Evolutionary conservation across 1,140 invertebrate genomes (phyloP).

Genomic region (Ceratina australensis): DNA sequence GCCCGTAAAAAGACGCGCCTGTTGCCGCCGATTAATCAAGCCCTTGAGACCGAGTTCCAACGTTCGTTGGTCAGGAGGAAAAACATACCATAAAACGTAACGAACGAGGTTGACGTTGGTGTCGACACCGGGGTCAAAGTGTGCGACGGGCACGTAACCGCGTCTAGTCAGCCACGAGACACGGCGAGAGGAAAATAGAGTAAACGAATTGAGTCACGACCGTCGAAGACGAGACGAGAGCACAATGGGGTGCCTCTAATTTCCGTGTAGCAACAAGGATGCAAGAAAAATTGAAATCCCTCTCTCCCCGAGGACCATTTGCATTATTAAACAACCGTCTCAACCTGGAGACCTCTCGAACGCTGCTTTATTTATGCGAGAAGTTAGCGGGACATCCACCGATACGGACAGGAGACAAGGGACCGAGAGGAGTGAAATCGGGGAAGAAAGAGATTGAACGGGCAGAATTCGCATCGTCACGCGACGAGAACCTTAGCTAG

Average conservation of each 20-base stretch:
- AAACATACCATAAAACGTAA: slow-evolving; percentile 12
- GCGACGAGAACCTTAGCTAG: slow-evolving; percentile 68
- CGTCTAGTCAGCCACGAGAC: neutral
- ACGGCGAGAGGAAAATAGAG: neutral
- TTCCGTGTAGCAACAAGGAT: slow-evolving; percentile 9
- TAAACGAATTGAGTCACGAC: slow-evolving; percentile 10
- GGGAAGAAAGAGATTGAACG: neutral
- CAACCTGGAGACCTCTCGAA: slow-evolving; percentile 60
- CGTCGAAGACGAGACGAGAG: slow-evolving; percentile 17
- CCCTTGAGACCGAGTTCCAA: neutral
- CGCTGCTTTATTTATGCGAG: slow-evolving; percentile 70
- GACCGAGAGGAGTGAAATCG: neutral
- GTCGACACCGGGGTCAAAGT: neutral
- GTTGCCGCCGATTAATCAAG: slow-evolving; percentile 20
- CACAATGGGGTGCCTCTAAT: slow-evolving; percentile 21
- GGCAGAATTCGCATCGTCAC: slow-evolving; percentile 15
- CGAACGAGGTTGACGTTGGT: slow-evolving; percentile 12
- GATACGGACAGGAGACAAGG: slow-evolving; percentile 16
- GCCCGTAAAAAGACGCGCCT: slow-evolving; percentile 10
- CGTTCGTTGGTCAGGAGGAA: neutral
- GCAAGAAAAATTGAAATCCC: slow-evolving; percentile 28
- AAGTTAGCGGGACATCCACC: slow-evolving; percentile 59
- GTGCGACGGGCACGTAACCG: neutral
- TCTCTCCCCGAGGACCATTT: slow-evolving; percentile 2
- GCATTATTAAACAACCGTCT: slow-evolving; percentile 66